Evolutionary conservation across 1,140 invertebrate genomes (phyloP).

Genomic region (Ylistrum balloti): DNA sequence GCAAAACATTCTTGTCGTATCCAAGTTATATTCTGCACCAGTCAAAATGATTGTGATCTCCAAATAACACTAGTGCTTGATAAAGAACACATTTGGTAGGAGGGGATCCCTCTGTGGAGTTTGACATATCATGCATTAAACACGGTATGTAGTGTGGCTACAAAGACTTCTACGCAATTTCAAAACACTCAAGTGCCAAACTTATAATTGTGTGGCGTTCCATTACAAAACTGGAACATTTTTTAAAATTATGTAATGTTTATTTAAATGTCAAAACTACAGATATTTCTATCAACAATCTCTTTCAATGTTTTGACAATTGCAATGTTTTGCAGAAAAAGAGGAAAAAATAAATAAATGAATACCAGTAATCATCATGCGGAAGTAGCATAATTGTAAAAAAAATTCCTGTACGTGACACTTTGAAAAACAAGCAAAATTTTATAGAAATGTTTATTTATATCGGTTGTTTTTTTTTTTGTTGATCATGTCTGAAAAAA

Average conservation of each 20-base stretch:
- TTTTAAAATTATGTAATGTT: neutral
- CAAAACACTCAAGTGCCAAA: slow-evolving; percentile 32
- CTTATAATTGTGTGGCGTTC: neutral
- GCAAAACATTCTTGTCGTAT: neutral
- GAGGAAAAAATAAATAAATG: too few relatives aligned
- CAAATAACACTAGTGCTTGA: neutral
- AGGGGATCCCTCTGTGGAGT: neutral
- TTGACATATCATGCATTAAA: slow-evolving; percentile 16
- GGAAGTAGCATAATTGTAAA: too few relatives aligned
- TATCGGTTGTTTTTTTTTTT: too few relatives aligned
- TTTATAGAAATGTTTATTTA: too few relatives aligned
- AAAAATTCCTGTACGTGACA: too few relatives aligned
- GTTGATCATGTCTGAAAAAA: too few relatives aligned
- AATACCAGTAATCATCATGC: too few relatives aligned
- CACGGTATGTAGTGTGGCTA: neutral
- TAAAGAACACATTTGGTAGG: slow-evolving; percentile 28
- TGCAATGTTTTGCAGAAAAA: too few relatives aligned
- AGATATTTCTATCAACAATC: neutral
- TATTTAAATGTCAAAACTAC: neutral
- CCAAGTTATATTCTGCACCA: neutral
- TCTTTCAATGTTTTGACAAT: neutral
- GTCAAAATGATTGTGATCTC: slow-evolving; percentile 18
- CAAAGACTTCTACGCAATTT: neutral
- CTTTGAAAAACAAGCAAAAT: too few relatives aligned
- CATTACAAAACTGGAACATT: neutral